A percentile compares a stretch with the other conserved stretches of the same genome.
Conservation (phyloP, 2,888 invertebrate species). For the Archips crataeganus region DNA sequence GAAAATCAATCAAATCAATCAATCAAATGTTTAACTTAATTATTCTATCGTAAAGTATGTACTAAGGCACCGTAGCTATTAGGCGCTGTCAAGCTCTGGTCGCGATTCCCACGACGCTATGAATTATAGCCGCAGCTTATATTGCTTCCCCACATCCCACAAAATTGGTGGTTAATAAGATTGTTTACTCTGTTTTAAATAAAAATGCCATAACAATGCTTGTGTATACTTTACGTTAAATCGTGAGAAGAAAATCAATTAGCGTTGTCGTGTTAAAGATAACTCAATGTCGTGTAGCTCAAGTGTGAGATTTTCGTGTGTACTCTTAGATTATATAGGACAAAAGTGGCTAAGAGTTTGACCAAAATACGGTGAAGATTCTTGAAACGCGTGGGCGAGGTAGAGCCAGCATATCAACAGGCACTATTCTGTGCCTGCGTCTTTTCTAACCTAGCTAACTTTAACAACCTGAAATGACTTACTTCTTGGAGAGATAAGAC, state of each 20-base stretch:
- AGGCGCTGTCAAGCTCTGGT: conserved; percentile 38
- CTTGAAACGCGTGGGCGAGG: background rate
- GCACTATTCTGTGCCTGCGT: background rate
- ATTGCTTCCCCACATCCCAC: conserved; percentile 21
- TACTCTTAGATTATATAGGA: background rate
- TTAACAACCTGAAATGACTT: background rate
- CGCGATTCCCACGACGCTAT: conserved; percentile 40
- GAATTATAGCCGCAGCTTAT: conserved; percentile 31
- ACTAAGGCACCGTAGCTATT: conserved; percentile 29
- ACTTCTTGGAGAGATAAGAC: background rate
- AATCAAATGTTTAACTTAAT: background rate
- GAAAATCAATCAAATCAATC: too few relatives aligned
- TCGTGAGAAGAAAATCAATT: conserved; percentile 33
- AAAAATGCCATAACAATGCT: conserved; percentile 27
- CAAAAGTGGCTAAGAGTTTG: background rate
- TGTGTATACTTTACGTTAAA: background rate
- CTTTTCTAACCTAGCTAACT: background rate
- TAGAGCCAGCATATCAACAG: background rate
- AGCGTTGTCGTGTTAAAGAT: conserved; percentile 22
- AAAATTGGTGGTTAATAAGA: conserved; percentile 34
- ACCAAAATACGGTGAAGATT: background rate
- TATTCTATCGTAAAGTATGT: conserved; percentile 21
- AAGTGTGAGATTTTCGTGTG: conserved; percentile 10
- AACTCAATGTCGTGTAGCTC: background rate
- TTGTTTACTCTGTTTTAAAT: conserved; percentile 24